A percentile compares a stretch with the other conserved stretches of the same genome.
phyloP scores from a whole-genome alignment of 2,113 vertebrate species.

The Apus apus region DNA sequence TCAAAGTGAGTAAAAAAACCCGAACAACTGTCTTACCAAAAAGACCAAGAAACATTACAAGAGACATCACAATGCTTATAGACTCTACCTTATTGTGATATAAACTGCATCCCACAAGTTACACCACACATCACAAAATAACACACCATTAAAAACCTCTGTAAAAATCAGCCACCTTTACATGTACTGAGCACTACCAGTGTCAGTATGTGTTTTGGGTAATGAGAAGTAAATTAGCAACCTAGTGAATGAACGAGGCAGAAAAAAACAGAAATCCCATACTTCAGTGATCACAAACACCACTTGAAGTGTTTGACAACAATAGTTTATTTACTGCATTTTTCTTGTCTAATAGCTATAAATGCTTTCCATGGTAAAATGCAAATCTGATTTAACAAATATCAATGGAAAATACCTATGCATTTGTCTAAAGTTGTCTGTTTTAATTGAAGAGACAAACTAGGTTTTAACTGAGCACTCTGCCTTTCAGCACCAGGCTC shows the following conservation, averaged over 20 bases:
- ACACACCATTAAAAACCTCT: neutral
- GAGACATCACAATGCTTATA: too few species aligned
- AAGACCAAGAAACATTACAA: neutral
- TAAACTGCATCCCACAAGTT: neutral
- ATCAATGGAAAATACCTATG: neutral
- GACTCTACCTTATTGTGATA: neutral
- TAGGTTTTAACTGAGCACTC: neutral
- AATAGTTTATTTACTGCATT: neutral
- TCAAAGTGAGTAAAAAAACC: neutral
- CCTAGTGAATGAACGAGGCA: neutral
- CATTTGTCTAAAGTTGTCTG: neutral
- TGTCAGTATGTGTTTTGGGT: neutral
- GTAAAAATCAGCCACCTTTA: neutral
- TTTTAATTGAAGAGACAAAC: neutral
- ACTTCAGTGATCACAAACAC: neutral
- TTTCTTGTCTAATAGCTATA: neutral
- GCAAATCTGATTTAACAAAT: neutral
- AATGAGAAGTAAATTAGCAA: neutral
- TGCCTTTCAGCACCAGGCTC: neutral
- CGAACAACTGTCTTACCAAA: neutral
- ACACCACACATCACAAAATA: neutral
- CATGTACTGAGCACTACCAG: neutral
- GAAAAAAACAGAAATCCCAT: neutral
- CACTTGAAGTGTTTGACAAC: neutral
- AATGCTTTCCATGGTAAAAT: neutral